Conservation (phyloP, 35 echinoderm and acorn worm genomes). For the Stichopus chloronotus region DNA sequence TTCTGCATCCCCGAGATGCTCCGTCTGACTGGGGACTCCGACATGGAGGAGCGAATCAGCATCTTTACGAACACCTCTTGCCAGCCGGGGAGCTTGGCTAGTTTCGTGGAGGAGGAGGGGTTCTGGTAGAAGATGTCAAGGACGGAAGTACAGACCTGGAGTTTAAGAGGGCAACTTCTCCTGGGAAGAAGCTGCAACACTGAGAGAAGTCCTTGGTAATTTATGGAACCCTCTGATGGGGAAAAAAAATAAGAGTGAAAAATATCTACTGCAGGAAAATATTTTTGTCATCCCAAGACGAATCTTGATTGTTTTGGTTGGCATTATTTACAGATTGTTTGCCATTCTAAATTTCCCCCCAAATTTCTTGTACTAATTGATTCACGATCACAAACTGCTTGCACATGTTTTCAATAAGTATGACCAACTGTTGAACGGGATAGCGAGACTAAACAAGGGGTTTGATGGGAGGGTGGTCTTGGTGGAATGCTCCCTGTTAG, state of each 20-base stretch:
- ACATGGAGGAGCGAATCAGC: constrained; percentile 55
- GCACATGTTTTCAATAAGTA: too few relatives aligned
- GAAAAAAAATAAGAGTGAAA: constrained; percentile 12
- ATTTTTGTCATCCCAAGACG: neutral
- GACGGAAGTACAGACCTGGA: constrained; percentile 83
- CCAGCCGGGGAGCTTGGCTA: constrained; percentile 87
- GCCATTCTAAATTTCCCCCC: neutral
- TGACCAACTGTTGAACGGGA: too few relatives aligned
- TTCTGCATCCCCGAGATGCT: constrained; percentile 27
- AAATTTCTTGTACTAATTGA: neutral
- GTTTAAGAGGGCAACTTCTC: constrained; percentile 71
- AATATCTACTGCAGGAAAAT: neutral
- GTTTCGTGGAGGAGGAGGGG: constrained; percentile 46
- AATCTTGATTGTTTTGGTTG: neutral
- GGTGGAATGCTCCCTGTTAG: too few relatives aligned
- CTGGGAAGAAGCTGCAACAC: constrained; percentile 78
- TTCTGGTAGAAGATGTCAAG: constrained; percentile 87
- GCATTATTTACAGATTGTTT: neutral
- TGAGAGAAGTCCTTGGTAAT: constrained; percentile 79
- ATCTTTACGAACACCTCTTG: constrained; percentile 82
- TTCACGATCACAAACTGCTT: too few relatives aligned
- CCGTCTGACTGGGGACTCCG: constrained; percentile 44
- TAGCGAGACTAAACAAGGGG: too few relatives aligned
- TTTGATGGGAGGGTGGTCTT: too few relatives aligned
- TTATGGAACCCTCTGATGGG: constrained; percentile 77